A percentile compares a stretch with the other conserved stretches of the same genome.
phyloP scores from a whole-genome alignment of 2,888 invertebrate genomes.

The Parnassius orleans region DNA sequence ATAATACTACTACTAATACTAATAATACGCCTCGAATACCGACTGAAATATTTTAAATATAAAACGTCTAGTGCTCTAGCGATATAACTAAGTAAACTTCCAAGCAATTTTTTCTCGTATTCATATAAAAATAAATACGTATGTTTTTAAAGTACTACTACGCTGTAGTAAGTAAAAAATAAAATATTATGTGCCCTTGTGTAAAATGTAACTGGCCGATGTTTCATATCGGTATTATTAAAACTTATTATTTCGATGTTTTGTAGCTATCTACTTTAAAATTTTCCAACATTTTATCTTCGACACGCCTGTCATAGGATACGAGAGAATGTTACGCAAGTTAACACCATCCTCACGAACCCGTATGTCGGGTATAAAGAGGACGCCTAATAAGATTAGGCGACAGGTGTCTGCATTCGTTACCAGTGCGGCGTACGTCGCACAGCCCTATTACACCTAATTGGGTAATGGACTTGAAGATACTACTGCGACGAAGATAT shows the following conservation, averaged over 20 bases:
- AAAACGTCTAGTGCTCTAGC: too few species aligned
- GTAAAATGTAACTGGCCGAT: not conserved
- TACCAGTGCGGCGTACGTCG: slow-evolving; percentile 36
- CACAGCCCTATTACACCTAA: slow-evolving; percentile 52
- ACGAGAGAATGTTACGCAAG: slow-evolving; percentile 27
- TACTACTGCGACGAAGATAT: slow-evolving; percentile 30
- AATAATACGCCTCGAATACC: too few species aligned
- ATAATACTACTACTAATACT: too few species aligned
- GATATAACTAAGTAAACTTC: too few species aligned
- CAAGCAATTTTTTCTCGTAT: too few species aligned
- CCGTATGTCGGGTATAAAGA: slow-evolving; percentile 35
- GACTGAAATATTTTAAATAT: too few species aligned
- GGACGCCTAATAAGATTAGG: slow-evolving; percentile 47
- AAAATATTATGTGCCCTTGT: not conserved
- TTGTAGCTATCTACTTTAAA: not conserved
- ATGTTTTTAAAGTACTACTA: too few species aligned
- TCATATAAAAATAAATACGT: too few species aligned
- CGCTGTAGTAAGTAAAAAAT: too few species aligned
- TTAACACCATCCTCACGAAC: slow-evolving; percentile 26
- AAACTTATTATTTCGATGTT: not conserved
- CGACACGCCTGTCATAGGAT: slow-evolving; percentile 1
- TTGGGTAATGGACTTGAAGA: slow-evolving; percentile 48
- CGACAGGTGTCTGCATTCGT: slow-evolving; percentile 64
- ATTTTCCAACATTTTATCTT: slow-evolving; percentile 13
- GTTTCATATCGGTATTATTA: not conserved